Evolutionary conservation across 2,113 vertebrate species (phyloP), one percentile per base, ranked within the genome.

Genomic region (Geococcyx californianus): DNA sequence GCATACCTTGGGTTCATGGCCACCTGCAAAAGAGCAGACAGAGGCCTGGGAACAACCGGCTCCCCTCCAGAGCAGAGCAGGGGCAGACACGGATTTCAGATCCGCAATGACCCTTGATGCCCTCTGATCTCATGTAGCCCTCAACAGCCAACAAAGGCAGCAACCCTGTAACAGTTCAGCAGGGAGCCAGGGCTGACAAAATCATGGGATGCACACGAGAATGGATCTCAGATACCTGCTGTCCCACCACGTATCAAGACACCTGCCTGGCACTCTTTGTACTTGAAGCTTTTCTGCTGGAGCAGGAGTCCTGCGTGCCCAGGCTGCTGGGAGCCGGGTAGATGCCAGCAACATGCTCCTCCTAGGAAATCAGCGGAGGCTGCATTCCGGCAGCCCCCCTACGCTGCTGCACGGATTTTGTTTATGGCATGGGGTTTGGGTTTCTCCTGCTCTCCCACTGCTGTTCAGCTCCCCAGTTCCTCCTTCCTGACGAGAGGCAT

Each of bases 101-200:
- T 24, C 23, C 31, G 15, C 72, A 54, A 29, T 49, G 51, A 19
- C 59, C 76, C 72, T 55, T 10, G 19, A 28, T 56, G 38, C 54
- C 38, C 47, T 62, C 92, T 58, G 40, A 73, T 80, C 83, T 92
- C 69, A 4, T 2, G 0, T 1, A 36, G 44, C 60, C 82, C 84
- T 11, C 9, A 92, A 25, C 25, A 77, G 73, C 25, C 60, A 40
- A 85, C 80, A 82, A 63, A 75, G 33, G 84, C 87, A 85, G 58
- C 55, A 77, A 9, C 36, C 42, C 78, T 15, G 20, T 26, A 42
- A 68, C 1, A 6, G 83, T 87, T 9, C 84, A 78, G 84, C 90
- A 34, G 75, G 88, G 76, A 89, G 79, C 59, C 23, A 11, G 55
- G n/a, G 72, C 86, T 85, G 89, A 94, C 75, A 95, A 85, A 85